Evolutionary conservation across 2,888 invertebrate genomes (phyloP).

Genomic region (Heliconius ismenius): DNA sequence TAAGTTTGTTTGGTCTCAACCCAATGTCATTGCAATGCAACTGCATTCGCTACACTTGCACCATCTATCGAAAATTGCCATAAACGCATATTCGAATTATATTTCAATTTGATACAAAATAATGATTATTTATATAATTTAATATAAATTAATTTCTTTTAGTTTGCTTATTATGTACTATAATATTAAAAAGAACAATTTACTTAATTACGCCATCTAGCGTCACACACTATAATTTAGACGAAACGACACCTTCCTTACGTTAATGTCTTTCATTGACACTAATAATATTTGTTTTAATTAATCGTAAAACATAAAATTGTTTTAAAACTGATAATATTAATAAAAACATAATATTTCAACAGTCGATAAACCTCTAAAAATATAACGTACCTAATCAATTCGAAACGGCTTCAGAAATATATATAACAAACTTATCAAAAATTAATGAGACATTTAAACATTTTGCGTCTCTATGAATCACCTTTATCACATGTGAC

Average conservation of each 20-base stretch:
- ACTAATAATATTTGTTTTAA: neutral
- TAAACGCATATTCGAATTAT: neutral
- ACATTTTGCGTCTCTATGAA: slow-evolving; percentile 38
- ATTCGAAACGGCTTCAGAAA: slow-evolving; percentile 26
- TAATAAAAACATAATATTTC: slow-evolving; percentile 20
- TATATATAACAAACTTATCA: slow-evolving; percentile 32
- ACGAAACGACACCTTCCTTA: neutral
- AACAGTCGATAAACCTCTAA: slow-evolving; percentile 29
- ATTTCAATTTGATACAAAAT: neutral
- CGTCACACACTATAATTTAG: slow-evolving; percentile 3
- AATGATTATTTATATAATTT: neutral
- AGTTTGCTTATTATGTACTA: neutral
- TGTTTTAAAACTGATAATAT: slow-evolving; percentile 12
- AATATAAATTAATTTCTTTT: neutral
- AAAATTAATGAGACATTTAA: slow-evolving; percentile 38
- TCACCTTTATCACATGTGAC: slow-evolving; percentile 49
- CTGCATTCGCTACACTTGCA: slow-evolving; percentile 28
- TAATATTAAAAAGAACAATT: neutral
- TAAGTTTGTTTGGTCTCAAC: neutral
- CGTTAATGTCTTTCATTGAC: neutral
- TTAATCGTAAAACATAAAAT: neutral
- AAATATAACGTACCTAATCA: slow-evolving; percentile 29
- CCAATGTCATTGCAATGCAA: slow-evolving; percentile 24
- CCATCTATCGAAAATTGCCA: slow-evolving; percentile 32
- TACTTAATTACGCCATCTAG: slow-evolving; percentile 45